A percentile compares a stretch with the other conserved stretches of the same genome.
phyloP scores from a whole-genome alignment of 2,888 invertebrate genomes.

The Plutella xylostella region DNA sequence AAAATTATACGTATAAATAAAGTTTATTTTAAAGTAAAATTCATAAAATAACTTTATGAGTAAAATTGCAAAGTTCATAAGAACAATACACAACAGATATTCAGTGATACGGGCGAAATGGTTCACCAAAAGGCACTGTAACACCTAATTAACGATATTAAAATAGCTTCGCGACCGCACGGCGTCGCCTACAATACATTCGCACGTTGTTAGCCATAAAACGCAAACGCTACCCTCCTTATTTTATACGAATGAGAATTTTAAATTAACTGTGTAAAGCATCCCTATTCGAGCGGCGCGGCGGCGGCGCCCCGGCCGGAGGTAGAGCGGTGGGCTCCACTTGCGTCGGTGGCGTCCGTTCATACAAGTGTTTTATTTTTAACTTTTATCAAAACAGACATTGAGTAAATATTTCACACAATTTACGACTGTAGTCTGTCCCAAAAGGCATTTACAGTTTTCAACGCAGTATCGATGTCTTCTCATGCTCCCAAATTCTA shows the following conservation, averaged over 20 bases:
- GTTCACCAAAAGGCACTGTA: conserved; percentile 36
- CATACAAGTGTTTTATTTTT: too few relatives aligned
- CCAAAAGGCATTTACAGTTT: too few relatives aligned
- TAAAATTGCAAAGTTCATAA: not conserved
- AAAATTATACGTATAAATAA: not conserved
- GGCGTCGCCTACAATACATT: conserved; percentile 57
- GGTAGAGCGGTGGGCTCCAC: conserved; percentile 30
- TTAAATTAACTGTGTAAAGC: conserved; percentile 68
- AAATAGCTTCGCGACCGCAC: conserved; percentile 60
- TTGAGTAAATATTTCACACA: too few relatives aligned
- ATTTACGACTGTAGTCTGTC: too few relatives aligned
- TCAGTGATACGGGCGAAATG: conserved; percentile 20
- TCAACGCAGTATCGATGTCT: too few relatives aligned
- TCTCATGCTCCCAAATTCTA: too few relatives aligned
- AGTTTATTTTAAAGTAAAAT: not conserved
- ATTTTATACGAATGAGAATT: conserved; percentile 68
- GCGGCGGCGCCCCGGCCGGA: conserved; percentile 33
- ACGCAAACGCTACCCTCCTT: conserved; percentile 66
- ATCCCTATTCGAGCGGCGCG: too few relatives aligned
- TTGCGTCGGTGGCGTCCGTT: conserved; percentile 21
- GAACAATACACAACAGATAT: not conserved
- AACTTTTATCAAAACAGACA: too few relatives aligned
- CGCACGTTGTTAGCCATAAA: conserved; percentile 65
- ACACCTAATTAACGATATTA: conserved; percentile 70
- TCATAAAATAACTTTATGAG: not conserved